phyloP scores from a whole-genome alignment of 2,888 invertebrate genomes.

The Pantelozetes paolii region DNA sequence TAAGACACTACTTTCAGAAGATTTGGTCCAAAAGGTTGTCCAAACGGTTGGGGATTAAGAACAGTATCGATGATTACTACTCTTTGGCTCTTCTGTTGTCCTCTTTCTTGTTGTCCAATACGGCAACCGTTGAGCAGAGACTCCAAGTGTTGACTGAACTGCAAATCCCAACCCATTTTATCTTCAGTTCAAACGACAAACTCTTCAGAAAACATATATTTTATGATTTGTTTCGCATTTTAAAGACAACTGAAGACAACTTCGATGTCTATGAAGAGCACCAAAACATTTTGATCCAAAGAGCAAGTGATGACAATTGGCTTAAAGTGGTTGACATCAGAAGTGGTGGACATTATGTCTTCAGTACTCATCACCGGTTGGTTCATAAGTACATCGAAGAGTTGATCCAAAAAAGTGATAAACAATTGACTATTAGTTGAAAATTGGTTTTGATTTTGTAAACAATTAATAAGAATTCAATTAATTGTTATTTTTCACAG shows the following conservation, averaged over 20 bases:
- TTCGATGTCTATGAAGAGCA: constrained; percentile 42
- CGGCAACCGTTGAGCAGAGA: constrained; percentile 8
- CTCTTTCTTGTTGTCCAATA: background rate
- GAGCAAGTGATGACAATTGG: constrained; percentile 29
- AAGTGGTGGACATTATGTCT: constrained; percentile 40
- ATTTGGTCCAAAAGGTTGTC: constrained; percentile 11
- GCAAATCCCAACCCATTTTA: constrained; percentile 36
- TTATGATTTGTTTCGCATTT: constrained; percentile 25
- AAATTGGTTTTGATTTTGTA: no score
- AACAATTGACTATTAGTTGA: no score
- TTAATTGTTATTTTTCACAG: no score
- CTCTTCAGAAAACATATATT: constrained; percentile 36
- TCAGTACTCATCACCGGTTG: constrained; percentile 3
- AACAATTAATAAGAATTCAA: no score
- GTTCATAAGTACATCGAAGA: constrained; percentile 38
- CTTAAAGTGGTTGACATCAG: constrained; percentile 39
- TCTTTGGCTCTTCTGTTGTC: background rate
- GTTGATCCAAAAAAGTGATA: constrained; percentile 4
- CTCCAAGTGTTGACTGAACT: constrained; percentile 11
- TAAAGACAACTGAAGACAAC: background rate
- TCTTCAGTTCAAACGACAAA: constrained; percentile 40
- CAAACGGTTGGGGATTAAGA: background rate
- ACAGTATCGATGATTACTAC: background rate
- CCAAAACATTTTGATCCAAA: constrained; percentile 30
- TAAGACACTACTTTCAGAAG: background rate